phyloP scores from a whole-genome alignment of 2,888 invertebrate species.

The Orgyia antiqua region DNA sequence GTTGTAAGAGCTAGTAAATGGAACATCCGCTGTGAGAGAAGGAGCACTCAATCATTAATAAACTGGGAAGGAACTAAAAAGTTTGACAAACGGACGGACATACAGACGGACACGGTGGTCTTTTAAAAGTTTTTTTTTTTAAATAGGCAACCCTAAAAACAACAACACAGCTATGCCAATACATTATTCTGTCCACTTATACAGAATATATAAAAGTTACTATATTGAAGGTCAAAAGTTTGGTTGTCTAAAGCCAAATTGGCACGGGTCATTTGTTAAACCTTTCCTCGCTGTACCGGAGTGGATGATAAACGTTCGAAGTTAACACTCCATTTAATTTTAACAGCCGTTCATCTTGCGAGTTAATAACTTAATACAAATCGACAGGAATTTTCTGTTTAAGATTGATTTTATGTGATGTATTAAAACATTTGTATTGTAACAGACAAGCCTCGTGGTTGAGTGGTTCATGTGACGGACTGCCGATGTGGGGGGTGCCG shows the following conservation, averaged over 20 bases:
- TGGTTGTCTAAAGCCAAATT: slow-evolving; percentile 32
- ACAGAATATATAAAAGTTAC: neutral
- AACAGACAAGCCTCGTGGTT: too few relatives aligned
- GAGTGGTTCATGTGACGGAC: too few relatives aligned
- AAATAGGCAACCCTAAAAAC: too few relatives aligned
- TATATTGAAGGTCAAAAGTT: slow-evolving; percentile 20
- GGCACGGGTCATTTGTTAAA: slow-evolving; percentile 42
- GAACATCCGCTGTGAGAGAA: too few relatives aligned
- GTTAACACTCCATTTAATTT: slow-evolving; percentile 32
- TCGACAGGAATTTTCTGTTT: slow-evolving; percentile 10
- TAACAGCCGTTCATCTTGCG: slow-evolving; percentile 23
- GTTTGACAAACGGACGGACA: neutral
- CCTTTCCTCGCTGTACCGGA: slow-evolving; percentile 27
- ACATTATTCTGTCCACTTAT: neutral
- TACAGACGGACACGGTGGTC: too few relatives aligned
- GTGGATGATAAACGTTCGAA: slow-evolving; percentile 31
- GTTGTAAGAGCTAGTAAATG: too few relatives aligned
- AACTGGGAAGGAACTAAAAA: too few relatives aligned
- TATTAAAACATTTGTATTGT: too few relatives aligned
- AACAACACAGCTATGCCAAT: too few relatives aligned
- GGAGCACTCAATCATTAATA: too few relatives aligned
- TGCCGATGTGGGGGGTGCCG: too few relatives aligned
- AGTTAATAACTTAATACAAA: slow-evolving; percentile 17
- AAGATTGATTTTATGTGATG: neutral
- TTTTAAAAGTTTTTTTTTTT: too few relatives aligned